Evolutionary conservation across 1,140 invertebrate species (phyloP).

Genomic region (Bombus impatiens): DNA sequence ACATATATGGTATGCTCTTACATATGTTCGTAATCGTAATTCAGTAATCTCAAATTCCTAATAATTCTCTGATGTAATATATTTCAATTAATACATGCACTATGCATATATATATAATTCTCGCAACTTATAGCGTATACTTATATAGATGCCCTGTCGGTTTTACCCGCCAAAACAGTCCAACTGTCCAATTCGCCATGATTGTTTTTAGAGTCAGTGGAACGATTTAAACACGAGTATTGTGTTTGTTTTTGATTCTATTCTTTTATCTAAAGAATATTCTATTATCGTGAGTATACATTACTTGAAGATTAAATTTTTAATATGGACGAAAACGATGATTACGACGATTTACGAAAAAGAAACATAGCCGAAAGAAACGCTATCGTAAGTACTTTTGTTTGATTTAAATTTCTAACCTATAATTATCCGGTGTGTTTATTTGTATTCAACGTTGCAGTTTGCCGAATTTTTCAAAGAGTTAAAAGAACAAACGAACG

Average conservation of each 20-base stretch:
- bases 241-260: neutral
- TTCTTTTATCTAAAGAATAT: neutral
- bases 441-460: conserved; percentile 41
- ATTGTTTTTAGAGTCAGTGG: too few species aligned
- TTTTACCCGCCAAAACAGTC: conserved; percentile 32
- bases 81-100: too few species aligned
- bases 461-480: conserved; percentile 70
- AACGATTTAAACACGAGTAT: neutral
- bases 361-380: conserved; percentile 69
- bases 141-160: neutral
- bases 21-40: neutral
- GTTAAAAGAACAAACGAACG: conserved; percentile 53
- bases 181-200: neutral
- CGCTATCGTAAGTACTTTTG: conserved; percentile 65
- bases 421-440: neutral
- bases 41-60: neutral
- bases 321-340: conserved; percentile 39
- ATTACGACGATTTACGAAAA: conserved; percentile 62
- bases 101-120: neutral
- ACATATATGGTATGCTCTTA: neutral
- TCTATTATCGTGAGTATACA: neutral
- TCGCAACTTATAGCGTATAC: too few species aligned
- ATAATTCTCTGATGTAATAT: neutral
- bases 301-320: neutral
- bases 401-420: conserved; percentile 23